Percentiles rank a stretch among this genome's conserved stretches.
Conservation (phyloP, 2,888 invertebrate genomes). For the Lasiommata megera region DNA sequence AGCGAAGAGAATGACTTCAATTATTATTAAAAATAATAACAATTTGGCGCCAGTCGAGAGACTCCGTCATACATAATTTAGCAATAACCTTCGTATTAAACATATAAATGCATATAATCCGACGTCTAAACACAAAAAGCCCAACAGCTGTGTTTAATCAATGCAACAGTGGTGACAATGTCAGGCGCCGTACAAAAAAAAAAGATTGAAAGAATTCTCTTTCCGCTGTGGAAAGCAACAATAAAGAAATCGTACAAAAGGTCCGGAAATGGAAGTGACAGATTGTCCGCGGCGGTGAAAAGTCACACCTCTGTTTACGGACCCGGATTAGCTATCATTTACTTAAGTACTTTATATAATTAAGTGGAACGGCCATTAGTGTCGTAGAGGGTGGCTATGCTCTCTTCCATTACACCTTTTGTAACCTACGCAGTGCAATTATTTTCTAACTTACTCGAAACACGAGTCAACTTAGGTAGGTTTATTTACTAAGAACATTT, state of each 20-base stretch:
- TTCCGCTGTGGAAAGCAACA: conserved; percentile 74
- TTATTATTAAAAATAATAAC: no score
- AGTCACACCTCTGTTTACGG: conserved; percentile 81
- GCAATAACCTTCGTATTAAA: no score
- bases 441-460: conserved; percentile 12
- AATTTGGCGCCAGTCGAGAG: no score
- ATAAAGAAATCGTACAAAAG: conserved; percentile 67
- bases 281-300: conserved; percentile 77
- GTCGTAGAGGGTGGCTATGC: conserved; percentile 55
- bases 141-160: conserved; percentile 73
- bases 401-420: conserved; percentile 16
- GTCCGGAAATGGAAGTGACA: conserved; percentile 78
- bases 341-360: conserved; percentile 80
- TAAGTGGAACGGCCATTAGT: conserved; percentile 70
- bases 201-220: conserved; percentile 67
- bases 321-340: conserved; percentile 77
- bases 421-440: conserved; percentile 12
- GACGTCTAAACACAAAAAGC: conserved; percentile 9
- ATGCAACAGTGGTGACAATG: conserved; percentile 78
- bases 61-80: no score
- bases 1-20: no score
- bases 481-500: neutral
- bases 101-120: neutral
- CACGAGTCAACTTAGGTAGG: neutral
- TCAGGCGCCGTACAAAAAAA: conserved; percentile 61